Percentiles rank a stretch among this genome's conserved stretches.
These are phyloP conservation scores for Actenoides hombroni DNA, from an alignment of 2,113 vertebrate genomes.

Conservation along the genomic window DNA sequence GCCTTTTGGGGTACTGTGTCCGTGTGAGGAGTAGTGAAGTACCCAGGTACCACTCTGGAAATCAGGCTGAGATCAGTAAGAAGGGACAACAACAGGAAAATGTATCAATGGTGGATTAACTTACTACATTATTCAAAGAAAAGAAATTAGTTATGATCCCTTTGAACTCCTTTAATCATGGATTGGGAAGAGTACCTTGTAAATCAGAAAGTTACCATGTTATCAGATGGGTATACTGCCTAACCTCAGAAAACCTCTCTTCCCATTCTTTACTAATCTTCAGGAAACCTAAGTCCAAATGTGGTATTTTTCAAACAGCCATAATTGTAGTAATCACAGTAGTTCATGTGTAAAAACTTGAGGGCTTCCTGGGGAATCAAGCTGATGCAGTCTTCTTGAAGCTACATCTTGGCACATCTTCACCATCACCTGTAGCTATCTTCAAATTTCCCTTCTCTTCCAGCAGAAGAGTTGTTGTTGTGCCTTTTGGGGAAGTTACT, in stretches of 20 bases:
- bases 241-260: not conserved
- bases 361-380: not conserved
- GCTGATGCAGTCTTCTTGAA: not conserved
- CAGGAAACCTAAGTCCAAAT: not conserved
- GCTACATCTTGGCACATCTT: not conserved
- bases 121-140: not conserved
- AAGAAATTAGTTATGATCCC: not conserved
- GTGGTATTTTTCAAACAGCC: not conserved
- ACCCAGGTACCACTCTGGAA: not conserved
- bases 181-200: not conserved
- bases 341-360: not conserved
- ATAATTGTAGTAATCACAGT: not conserved
- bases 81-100: not conserved
- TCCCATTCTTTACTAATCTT: not conserved
- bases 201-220: not conserved
- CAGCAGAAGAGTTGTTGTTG: not conserved
- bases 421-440: not conserved
- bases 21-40: not conserved
- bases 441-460: not conserved
- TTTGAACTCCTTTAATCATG: not conserved
- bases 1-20: not conserved
- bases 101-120: not conserved
- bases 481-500: accelerated
- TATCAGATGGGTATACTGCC: not conserved
- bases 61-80: not conserved